Percentiles rank a stretch among this genome's conserved stretches.
These are phyloP conservation scores for Rhagoletis zephyria DNA, from an alignment of 1,140 invertebrate species.

Conservation along the genomic window DNA sequence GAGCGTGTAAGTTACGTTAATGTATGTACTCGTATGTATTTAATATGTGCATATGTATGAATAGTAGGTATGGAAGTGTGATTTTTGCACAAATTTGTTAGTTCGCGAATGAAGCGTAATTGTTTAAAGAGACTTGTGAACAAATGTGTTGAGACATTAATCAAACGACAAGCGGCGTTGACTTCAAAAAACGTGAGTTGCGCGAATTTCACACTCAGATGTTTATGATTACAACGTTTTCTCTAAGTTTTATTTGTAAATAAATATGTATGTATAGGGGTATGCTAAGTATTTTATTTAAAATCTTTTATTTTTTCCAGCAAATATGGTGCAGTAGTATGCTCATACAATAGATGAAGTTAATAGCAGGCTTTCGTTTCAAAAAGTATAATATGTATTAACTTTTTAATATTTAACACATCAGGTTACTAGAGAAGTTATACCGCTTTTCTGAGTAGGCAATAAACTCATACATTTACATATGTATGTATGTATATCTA, in stretches of 20 bases:
- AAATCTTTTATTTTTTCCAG: too few relatives aligned
- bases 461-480: not conserved
- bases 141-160: not conserved
- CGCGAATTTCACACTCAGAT: constrained; percentile 19
- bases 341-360: too few relatives aligned
- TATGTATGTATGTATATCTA: not conserved
- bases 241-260: not conserved
- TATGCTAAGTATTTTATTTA: too few relatives aligned
- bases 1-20: too few relatives aligned
- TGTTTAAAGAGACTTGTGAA: constrained; percentile 10
- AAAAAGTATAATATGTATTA: too few relatives aligned
- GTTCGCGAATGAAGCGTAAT: constrained; percentile 49
- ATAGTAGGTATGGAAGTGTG: not conserved
- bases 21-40: too few relatives aligned
- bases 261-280: too few relatives aligned
- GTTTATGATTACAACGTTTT: constrained; percentile 4
- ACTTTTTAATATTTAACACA: too few relatives aligned
- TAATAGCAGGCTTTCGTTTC: too few relatives aligned
- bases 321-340: too few relatives aligned
- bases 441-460: not conserved
- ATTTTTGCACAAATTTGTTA: constrained; percentile 7
- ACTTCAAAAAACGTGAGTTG: not conserved
- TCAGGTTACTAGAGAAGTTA: too few relatives aligned
- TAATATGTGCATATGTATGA: not conserved
- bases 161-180: constrained; percentile 3